Base-by-base conservation (phyloP, 1,140 invertebrate species). In the Drosophila littoralis region DNA sequence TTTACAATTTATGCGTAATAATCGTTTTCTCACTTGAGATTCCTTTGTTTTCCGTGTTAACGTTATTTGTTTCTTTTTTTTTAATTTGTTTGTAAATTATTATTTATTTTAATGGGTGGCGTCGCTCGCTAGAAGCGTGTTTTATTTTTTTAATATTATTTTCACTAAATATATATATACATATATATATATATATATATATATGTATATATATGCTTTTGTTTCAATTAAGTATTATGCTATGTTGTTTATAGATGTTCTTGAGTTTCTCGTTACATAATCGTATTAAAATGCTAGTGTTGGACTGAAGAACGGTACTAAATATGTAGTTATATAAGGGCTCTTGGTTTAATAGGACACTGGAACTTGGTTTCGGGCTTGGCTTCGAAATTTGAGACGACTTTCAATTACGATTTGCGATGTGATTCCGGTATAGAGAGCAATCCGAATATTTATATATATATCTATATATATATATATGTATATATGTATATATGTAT, bases 91-190 rank as follows among this genome's bases (percentile, higher is more conserved):
- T 42, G 36, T 40, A 36, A 12, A 36, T 28, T 60, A 15, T 33
- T 51, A 61, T 75, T 86, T 75, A 77, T 73, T 68, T 66, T 83
- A 73, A 82, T 86, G 79, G 79, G 76, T 86, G 82, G 83, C 83
- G 79, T 88, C 84, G 83, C 83, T 84, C 68, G 77, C 76, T 86
- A 77, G 77, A 88, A 86, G 83, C 83, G 76, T 75, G 22, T 32
- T 33, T 12, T 7, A 13, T 45, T 28, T 10, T 28, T 42, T 57
- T 12, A 12, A n/a, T 40, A 22, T 45, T 45, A 43, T 43, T 59
- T 32, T 59, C 17, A 59, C 17, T 4, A 63, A 42, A 42, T 45
- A 7, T 43, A 17, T 15, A 45, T 45, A 17, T 45, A 17, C 9
- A 45, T 15, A 45, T 45, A 12, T n/a, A 50, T 50, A 10, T 46